phyloP scores from a whole-genome alignment of 1,140 invertebrate species.

The Leptinotarsa defecta region DNA sequence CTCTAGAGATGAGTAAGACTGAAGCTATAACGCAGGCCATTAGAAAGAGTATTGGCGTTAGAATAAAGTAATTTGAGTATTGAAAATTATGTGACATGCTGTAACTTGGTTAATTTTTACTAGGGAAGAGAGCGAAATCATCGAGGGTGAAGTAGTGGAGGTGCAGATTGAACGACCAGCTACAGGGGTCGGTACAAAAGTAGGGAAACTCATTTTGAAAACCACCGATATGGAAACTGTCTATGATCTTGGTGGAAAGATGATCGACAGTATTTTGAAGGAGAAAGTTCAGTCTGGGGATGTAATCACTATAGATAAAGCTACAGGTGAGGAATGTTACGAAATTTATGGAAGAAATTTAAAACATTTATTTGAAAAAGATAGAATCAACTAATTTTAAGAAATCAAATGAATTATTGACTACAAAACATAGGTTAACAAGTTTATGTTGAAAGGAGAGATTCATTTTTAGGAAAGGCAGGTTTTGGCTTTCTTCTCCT shows the following conservation, averaged over 20 bases:
- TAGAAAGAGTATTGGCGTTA: constrained; percentile 94
- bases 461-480: too few relatives aligned
- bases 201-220: constrained; percentile 94
- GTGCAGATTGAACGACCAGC: constrained; percentile 95
- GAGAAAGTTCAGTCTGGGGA: constrained; percentile 97
- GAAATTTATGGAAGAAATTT: background rate
- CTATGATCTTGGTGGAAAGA: constrained; percentile 98
- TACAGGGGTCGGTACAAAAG: constrained; percentile 86
- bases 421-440: too few relatives aligned
- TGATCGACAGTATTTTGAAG: constrained; percentile 96
- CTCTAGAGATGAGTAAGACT: constrained; percentile 98
- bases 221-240: constrained; percentile 99
- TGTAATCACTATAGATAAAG: constrained; percentile 97
- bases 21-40: constrained; percentile 97
- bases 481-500: too few relatives aligned
- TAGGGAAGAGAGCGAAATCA: constrained; percentile 96
- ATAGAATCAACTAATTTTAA: background rate
- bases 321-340: constrained; percentile 69
- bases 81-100: constrained; percentile 34
- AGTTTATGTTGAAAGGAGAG: too few relatives aligned
- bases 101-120: constrained; percentile 35
- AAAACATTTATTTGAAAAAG: constrained; percentile 6
- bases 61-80: constrained; percentile 80
- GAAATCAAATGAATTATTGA: too few relatives aligned
- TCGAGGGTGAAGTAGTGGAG: constrained; percentile 98